These are phyloP conservation scores for Germaria angustata DNA, from an alignment of 2,888 invertebrate genomes.

Conservation along the genomic window DNA sequence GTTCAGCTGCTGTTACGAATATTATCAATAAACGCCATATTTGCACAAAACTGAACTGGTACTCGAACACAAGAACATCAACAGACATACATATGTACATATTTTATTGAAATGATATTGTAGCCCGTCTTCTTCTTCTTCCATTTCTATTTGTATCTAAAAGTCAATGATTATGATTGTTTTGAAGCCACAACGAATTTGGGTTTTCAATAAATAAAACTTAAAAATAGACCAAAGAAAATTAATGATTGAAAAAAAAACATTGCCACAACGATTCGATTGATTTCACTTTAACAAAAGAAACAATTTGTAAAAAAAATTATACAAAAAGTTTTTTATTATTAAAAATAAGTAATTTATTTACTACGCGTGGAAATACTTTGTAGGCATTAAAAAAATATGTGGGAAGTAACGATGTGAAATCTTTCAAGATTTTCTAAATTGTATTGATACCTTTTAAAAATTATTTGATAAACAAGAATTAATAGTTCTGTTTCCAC, in stretches of 20 bases:
- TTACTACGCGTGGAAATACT: not conserved
- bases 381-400: not conserved
- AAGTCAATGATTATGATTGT: conserved; percentile 73
- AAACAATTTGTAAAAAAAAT: conserved; percentile 9
- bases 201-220: conserved; percentile 9
- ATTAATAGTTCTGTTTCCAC: not conserved
- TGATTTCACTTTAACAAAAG: not conserved
- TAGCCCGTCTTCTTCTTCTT: not conserved
- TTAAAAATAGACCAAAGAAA: not conserved
- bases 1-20: conserved; percentile 49
- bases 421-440: not conserved
- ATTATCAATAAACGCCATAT: conserved; percentile 23
- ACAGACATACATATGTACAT: conserved; percentile 66
- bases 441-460: not conserved
- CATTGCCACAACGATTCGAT: not conserved
- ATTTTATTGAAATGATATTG: conserved; percentile 72
- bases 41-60: conserved; percentile 12
- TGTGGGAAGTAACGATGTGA: not conserved
- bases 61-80: conserved; percentile 63
- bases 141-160: conserved; percentile 66
- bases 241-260: not conserved
- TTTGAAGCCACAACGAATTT: conserved; percentile 19
- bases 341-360: not conserved
- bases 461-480: not conserved
- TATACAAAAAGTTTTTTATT: not conserved